Conservation (phyloP, 2,797 vertebrate genomes). For the Pipistrellus pipistrellus region DNA sequence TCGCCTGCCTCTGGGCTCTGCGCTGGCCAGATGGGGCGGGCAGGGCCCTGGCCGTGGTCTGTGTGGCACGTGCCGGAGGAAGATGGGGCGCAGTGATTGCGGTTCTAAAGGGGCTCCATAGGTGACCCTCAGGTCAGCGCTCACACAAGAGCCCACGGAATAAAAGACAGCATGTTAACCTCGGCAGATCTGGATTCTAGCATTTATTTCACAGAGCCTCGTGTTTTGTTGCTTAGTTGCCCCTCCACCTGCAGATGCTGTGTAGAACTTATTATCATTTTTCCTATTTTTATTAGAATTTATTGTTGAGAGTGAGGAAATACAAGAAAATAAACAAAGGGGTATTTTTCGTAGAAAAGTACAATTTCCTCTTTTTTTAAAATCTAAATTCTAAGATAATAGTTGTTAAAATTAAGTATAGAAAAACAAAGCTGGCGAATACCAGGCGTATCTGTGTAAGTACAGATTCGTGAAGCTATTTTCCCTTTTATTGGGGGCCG, state of each 20-base stretch:
- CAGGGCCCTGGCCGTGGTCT: no score
- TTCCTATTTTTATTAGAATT: no score
- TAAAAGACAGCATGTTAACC: no score
- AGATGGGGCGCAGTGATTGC: no score
- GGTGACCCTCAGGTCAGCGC: no score
- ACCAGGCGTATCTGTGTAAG: neutral
- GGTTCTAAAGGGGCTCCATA: no score
- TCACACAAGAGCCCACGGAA: no score
- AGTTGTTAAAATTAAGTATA: neutral
- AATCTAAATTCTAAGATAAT: neutral
- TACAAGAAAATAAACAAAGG: neutral
- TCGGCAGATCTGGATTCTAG: no score
- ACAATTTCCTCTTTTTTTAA: neutral
- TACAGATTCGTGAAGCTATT: neutral
- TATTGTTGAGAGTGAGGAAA: conserved; percentile 15
- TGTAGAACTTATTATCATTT: conserved; percentile 28
- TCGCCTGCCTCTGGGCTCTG: no score
- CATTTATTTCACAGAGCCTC: neutral
- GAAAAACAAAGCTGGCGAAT: neutral
- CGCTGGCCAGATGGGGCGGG: no score
- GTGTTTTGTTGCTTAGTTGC: neutral
- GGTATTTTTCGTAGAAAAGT: neutral
- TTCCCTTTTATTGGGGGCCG: neutral
- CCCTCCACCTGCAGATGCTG: neutral
- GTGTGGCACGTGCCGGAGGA: no score